Conservation (phyloP, 2,888 invertebrate genomes). For the Andrena minutula region DNA sequence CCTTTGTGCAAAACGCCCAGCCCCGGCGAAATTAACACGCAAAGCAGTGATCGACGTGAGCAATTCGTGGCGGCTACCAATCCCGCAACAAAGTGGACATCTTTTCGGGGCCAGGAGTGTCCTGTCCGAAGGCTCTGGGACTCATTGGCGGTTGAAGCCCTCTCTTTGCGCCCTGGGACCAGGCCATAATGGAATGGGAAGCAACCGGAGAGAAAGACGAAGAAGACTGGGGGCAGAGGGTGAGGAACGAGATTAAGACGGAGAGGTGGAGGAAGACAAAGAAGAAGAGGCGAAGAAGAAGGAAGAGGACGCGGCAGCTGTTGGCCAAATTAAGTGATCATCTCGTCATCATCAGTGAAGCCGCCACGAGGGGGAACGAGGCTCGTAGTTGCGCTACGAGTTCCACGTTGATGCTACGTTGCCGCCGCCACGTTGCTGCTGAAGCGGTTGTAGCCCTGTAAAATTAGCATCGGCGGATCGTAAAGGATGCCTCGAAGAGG, state of each 20-base stretch:
- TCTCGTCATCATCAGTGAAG: slow-evolving; percentile 84
- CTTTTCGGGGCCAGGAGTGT: slow-evolving; percentile 45
- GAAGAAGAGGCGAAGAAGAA: slow-evolving; percentile 51
- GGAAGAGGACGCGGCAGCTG: slow-evolving; percentile 81
- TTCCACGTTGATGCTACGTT: slow-evolving; percentile 65
- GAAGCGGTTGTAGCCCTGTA: slow-evolving; percentile 81
- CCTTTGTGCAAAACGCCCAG: neutral
- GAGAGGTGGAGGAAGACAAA: slow-evolving; percentile 43
- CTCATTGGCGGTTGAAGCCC: slow-evolving; percentile 25
- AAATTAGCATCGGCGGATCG: slow-evolving; percentile 84
- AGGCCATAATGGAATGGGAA: slow-evolving; percentile 47
- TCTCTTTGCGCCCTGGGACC: slow-evolving; percentile 31
- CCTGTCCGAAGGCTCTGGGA: slow-evolving; percentile 16
- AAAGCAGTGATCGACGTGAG: slow-evolving; percentile 8
- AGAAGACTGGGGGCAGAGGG: slow-evolving; percentile 17
- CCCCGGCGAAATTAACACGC: slow-evolving; percentile 16
- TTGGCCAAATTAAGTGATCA: slow-evolving; percentile 85
- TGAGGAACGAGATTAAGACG: slow-evolving; percentile 64
- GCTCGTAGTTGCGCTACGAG: slow-evolving; percentile 46
- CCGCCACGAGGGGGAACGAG: slow-evolving; percentile 77
- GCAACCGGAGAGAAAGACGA: neutral
- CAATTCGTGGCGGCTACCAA: slow-evolving; percentile 3
- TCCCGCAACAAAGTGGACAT: slow-evolving; percentile 45
- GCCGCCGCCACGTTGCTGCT: slow-evolving; percentile 69
- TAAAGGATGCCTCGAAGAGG: slow-evolving; percentile 75